These are phyloP conservation scores for Pteruthius melanotis DNA, from an alignment of 2,113 vertebrate species.

Conservation along the genomic window DNA sequence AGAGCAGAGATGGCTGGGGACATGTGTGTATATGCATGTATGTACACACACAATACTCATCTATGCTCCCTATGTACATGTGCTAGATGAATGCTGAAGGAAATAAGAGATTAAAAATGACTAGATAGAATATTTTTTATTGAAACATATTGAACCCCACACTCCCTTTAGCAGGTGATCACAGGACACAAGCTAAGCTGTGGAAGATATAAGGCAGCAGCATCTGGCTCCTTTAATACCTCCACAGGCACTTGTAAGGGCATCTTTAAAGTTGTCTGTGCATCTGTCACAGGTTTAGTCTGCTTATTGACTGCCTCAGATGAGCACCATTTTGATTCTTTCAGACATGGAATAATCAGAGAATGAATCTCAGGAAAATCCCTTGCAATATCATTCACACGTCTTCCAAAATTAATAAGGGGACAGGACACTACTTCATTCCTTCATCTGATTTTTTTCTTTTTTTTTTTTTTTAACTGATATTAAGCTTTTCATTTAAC, in stretches of 20 bases:
- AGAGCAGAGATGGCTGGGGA: not conserved
- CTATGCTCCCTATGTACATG: not conserved
- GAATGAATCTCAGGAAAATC: slow-evolving; percentile 68
- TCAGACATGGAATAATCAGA: slow-evolving; percentile 59
- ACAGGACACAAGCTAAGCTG: slow-evolving; percentile 48
- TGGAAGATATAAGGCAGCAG: slow-evolving; percentile 49
- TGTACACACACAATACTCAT: rapidly evolving
- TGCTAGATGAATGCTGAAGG: not conserved
- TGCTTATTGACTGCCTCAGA: slow-evolving; percentile 67
- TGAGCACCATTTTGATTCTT: slow-evolving; percentile 69
- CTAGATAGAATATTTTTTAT: not conserved
- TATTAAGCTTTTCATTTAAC: slow-evolving; percentile 33
- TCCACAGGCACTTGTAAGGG: slow-evolving; percentile 68
- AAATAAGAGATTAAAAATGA: not conserved
- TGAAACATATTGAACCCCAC: slow-evolving; percentile 36
- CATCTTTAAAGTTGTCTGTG: slow-evolving; percentile 71
- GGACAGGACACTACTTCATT: not conserved
- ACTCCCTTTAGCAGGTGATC: slow-evolving; percentile 66
- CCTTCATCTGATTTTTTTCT: not conserved
- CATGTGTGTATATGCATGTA: rapidly evolving
- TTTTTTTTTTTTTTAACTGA: not conserved
- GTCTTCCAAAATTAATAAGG: slow-evolving; percentile 43
- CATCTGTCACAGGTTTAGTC: slow-evolving; percentile 69
- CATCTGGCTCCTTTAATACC: slow-evolving; percentile 73
- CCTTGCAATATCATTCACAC: slow-evolving; percentile 46